Evolutionary conservation across 2,797 vertebrate species (phyloP).

Genomic region (Rhabdophis nuchalis): DNA sequence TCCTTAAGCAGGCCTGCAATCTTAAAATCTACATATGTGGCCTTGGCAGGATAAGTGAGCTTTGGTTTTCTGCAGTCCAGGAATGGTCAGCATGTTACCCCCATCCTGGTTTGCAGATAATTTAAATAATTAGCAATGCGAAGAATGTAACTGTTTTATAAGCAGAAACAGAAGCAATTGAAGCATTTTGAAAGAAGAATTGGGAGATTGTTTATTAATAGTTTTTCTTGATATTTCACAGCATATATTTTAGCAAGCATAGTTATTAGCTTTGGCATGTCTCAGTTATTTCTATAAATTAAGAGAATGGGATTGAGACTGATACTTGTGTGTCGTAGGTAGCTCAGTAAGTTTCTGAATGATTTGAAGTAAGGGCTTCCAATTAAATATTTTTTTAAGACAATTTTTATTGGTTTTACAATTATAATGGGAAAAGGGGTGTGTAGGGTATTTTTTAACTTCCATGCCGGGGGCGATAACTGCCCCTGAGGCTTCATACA

Average conservation of each 20-base stretch:
- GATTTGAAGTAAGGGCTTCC: not conserved
- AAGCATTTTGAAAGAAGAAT: not conserved
- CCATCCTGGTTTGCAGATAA: not conserved
- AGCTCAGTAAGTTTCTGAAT: not conserved
- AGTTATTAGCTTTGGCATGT: not conserved
- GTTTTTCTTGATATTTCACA: not conserved
- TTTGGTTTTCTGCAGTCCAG: not conserved
- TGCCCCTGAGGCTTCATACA: too few relatives aligned
- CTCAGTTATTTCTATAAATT: not conserved
- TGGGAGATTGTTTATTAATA: not conserved
- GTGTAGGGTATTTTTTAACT: too few relatives aligned
- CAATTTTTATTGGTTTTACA: too few relatives aligned
- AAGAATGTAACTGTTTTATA: not conserved
- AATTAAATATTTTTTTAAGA: not conserved
- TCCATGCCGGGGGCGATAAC: too few relatives aligned
- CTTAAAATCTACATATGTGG: not conserved
- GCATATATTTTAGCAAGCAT: not conserved
- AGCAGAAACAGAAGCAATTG: not conserved
- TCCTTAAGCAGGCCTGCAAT: conserved; percentile 4
- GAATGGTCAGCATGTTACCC: too few relatives aligned
- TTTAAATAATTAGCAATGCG: not conserved
- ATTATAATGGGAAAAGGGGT: too few relatives aligned
- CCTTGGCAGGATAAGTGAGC: not conserved
- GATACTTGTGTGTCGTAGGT: not conserved
- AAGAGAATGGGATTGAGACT: not conserved